Conservation (phyloP, 2,888 invertebrate genomes). For the Drosophila ustulata region DNA sequence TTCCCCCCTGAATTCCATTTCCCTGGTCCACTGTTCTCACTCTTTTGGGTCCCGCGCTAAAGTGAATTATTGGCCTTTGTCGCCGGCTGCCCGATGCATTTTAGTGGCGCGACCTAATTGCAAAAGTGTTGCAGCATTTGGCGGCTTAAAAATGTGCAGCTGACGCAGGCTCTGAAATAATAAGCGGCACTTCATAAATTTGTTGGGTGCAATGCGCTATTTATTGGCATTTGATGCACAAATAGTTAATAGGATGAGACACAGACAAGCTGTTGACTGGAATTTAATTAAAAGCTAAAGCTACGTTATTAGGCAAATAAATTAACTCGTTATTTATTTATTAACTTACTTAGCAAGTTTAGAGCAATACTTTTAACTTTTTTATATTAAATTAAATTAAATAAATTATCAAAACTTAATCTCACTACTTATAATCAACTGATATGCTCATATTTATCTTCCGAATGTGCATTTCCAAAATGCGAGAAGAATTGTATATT, state of each 20-base stretch:
- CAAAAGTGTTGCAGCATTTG: constrained; percentile 34
- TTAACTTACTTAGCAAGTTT: too few species aligned
- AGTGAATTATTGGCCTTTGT: constrained; percentile 50
- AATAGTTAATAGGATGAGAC: background rate
- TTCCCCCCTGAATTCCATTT: too few species aligned
- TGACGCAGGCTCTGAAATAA: constrained; percentile 5
- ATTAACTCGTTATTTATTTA: too few species aligned
- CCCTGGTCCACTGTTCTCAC: background rate
- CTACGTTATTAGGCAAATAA: too few species aligned
- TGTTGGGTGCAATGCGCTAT: constrained; percentile 17
- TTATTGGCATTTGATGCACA: constrained; percentile 3
- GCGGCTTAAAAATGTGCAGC: constrained; percentile 30
- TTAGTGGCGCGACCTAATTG: constrained; percentile 50
- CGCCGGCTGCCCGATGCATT: constrained; percentile 35
- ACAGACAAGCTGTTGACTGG: background rate
- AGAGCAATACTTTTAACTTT: too few species aligned
- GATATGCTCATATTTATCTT: too few species aligned
- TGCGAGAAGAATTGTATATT: too few species aligned
- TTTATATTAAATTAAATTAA: too few species aligned
- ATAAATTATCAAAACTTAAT: too few species aligned
- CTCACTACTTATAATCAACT: too few species aligned
- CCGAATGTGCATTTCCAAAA: too few species aligned
- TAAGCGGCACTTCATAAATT: constrained; percentile 35
- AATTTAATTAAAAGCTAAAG: background rate
- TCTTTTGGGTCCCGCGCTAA: constrained; percentile 15